phyloP scores from a whole-genome alignment of 23 tunicate species.

The Ciona savignyi region DNA sequence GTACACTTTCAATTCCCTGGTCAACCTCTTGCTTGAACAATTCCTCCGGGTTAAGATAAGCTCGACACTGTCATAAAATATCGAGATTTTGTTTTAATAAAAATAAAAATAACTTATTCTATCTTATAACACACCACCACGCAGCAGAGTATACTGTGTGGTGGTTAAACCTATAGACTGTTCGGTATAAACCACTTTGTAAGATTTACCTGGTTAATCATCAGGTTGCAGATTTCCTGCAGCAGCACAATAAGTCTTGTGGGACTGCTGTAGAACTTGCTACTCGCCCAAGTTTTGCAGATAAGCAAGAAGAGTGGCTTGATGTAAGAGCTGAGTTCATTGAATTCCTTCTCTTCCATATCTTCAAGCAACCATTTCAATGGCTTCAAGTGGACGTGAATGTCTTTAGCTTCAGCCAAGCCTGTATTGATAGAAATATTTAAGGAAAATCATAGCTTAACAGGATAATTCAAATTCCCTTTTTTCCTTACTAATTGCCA shows the following conservation, averaged over 20 bases:
- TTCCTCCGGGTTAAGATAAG: constrained; percentile 76
- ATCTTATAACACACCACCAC: too few relatives aligned
- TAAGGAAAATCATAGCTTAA: background rate
- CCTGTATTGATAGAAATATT: constrained; percentile 6
- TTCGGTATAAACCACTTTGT: too few relatives aligned
- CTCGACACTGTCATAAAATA: constrained; percentile 58
- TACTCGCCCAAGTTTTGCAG: constrained; percentile 84
- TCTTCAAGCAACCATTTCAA: constrained; percentile 85
- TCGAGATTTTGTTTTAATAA: too few relatives aligned
- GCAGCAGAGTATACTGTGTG: too few relatives aligned
- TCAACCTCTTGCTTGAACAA: constrained; percentile 91
- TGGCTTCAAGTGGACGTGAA: constrained; percentile 61
- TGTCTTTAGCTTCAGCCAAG: constrained; percentile 73
- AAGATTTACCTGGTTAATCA: constrained; percentile 75
- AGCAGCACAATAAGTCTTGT: constrained; percentile 70
- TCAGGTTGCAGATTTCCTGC: constrained; percentile 77
- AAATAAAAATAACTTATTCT: too few relatives aligned
- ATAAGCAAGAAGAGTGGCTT: constrained; percentile 47
- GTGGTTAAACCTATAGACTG: too few relatives aligned
- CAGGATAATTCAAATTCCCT: too few relatives aligned
- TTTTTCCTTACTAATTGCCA: too few relatives aligned
- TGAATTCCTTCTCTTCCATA: constrained; percentile 79
- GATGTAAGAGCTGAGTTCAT: constrained; percentile 46
- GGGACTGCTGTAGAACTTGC: constrained; percentile 61
- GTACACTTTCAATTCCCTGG: constrained; percentile 58